Base-by-base conservation (phyloP, 1,140 invertebrate species). In the Zaprionus ornatus region DNA sequence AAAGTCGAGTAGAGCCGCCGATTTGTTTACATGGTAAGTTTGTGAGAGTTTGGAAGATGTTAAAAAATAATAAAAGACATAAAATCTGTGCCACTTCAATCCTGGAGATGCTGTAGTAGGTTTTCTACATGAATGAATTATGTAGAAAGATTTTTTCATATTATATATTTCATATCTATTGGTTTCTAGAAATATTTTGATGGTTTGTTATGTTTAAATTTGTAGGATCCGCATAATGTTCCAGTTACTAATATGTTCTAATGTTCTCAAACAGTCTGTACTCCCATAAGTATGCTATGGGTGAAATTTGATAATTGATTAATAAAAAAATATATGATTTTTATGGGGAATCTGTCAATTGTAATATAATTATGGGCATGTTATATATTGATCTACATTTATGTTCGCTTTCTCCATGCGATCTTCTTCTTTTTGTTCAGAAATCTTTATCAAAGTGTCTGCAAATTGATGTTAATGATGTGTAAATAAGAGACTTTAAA, bases 251-350 rank as follows among this genome's bases (percentile, higher is more conserved):
- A 19, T 6, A 48, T 3, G 1, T 48, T 48, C 3, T 4, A 48
- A 48, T 5, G 13, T 40, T 40, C 15, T 7, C 9, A 5, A 27
- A 19, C 17, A 32, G 9, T 42, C 17, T 59, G 1, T n/a, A 57
- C 66, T 63, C 72, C 57, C 3, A 70, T 57, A 74, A 74, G 72
- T 74, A 74, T 74, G 72, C 72, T 74, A 74, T 59, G 25, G 12
- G 10, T 6, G 25, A 3, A 9, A 19, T 21, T 21, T 40, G 3
- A 13, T 4, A 37, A 12, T 64, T 52, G 45, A 63, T 40, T 21
- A 13, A 23, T 12, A 5, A 50, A 5, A 21, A 10, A 4, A 23
- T 7, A 19, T 4, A 21, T 23, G 10, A 5, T 5, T 13, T n/a
- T 40, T n/a, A 17, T 21, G 9, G 29, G 9, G 9, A 10, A 10